phyloP scores from a whole-genome alignment of 2,797 vertebrate species.

The Tauraco hartlaubi region DNA sequence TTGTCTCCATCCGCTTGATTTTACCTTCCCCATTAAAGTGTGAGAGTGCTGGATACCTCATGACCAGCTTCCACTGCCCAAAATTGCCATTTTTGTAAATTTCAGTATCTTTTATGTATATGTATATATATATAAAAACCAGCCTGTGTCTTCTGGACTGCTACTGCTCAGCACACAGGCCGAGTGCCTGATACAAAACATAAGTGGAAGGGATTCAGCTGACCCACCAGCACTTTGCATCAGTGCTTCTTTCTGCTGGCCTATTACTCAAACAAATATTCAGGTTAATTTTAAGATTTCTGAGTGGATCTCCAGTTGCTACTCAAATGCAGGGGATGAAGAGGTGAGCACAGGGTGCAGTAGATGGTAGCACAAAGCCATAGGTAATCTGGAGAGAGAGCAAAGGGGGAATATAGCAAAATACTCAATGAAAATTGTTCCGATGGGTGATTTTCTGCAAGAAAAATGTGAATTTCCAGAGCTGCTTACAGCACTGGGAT shows the following conservation, averaged over 20 bases:
- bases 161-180: neutral
- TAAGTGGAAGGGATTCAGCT: neutral
- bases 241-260: neutral
- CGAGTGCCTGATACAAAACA: neutral
- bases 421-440: rapidly evolving
- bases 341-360: neutral
- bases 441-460: neutral
- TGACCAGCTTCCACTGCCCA: neutral
- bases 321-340: rapidly evolving
- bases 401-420: neutral
- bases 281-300: neutral
- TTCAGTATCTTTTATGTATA: too few species aligned
- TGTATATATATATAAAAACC: neutral
- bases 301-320: neutral
- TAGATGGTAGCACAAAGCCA: neutral
- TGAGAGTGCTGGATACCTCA: rapidly evolving
- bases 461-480: neutral
- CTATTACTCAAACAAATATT: neutral
- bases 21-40: neutral
- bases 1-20: neutral
- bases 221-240: neutral
- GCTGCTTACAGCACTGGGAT: neutral
- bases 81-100: neutral
- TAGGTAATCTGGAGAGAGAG: neutral
- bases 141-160: neutral